phyloP scores from a whole-genome alignment of 2,113 vertebrate species.

The Nothoprocta perdicaria region DNA sequence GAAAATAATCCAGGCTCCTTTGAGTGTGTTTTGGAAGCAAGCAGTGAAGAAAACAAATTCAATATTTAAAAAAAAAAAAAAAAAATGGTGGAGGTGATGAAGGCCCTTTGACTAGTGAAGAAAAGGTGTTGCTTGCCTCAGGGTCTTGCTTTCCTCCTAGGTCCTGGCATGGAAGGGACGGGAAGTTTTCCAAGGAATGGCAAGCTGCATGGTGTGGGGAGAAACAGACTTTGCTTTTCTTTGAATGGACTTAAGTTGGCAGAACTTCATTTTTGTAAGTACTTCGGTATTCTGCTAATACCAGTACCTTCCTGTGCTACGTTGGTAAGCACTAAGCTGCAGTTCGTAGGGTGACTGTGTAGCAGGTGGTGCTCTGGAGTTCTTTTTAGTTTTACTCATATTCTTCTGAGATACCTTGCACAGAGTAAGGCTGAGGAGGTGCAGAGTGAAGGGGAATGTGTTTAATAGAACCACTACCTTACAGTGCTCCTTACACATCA shows the following conservation, averaged over 20 bases:
- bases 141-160: neutral
- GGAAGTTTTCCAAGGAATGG: neutral
- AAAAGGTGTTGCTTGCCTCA: neutral
- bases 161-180: neutral
- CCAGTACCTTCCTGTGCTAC: neutral
- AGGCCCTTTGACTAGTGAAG: neutral
- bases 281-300: neutral
- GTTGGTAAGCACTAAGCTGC: neutral
- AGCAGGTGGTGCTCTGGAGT: neutral
- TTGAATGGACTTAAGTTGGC: slow-evolving; percentile 20
- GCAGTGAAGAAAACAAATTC: slow-evolving; percentile 20
- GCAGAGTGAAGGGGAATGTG: neutral
- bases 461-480: neutral
- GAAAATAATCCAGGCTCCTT: neutral
- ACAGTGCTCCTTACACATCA: neutral
- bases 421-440: neutral
- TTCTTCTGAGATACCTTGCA: neutral
- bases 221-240: neutral
- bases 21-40: slow-evolving; percentile 27
- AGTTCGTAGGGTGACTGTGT: neutral
- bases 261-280: slow-evolving; percentile 37
- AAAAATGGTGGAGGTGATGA: neutral
- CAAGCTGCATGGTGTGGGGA: neutral
- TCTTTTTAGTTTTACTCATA: neutral
- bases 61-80: neutral